Evolutionary conservation across 2,113 vertebrate genomes (phyloP).

Genomic region (Crotophaga sulcirostris): DNA sequence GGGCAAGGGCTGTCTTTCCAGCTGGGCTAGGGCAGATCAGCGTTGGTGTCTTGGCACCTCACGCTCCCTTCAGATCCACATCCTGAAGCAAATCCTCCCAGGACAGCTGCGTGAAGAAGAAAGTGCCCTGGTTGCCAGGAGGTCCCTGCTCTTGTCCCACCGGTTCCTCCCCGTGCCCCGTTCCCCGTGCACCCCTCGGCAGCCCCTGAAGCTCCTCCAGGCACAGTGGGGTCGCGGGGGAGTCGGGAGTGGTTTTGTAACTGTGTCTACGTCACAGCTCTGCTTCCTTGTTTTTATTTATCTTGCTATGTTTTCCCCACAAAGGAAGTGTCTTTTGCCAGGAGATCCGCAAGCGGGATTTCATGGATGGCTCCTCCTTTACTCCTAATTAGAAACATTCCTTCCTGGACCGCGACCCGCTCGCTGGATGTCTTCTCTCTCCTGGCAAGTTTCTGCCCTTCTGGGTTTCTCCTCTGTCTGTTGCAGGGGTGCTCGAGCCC

Average conservation of each 20-base stretch:
- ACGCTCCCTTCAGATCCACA: background rate
- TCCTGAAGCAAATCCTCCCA: background rate
- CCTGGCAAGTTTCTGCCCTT: accelerated
- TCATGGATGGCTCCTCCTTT: background rate
- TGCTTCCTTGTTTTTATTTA: background rate
- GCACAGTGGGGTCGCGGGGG: accelerated
- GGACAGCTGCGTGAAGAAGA: background rate
- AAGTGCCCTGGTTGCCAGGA: background rate
- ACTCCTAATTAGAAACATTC: background rate
- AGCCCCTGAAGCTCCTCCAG: background rate
- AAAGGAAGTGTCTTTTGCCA: background rate
- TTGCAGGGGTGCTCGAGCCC: background rate
- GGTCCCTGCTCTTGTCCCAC: accelerated
- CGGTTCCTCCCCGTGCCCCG: accelerated
- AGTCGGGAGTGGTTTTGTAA: background rate
- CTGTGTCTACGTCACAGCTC: background rate
- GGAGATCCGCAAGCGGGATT: accelerated
- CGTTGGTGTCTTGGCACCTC: accelerated
- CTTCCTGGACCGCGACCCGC: accelerated
- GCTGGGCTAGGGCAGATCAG: background rate
- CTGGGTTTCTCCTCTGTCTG: background rate
- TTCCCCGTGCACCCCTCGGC: accelerated
- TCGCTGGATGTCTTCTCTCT: accelerated
- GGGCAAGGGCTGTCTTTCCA: background rate
- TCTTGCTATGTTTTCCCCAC: background rate